phyloP scores from a whole-genome alignment of 2,113 vertebrate genomes.

The Paraplagusia blochii region DNA sequence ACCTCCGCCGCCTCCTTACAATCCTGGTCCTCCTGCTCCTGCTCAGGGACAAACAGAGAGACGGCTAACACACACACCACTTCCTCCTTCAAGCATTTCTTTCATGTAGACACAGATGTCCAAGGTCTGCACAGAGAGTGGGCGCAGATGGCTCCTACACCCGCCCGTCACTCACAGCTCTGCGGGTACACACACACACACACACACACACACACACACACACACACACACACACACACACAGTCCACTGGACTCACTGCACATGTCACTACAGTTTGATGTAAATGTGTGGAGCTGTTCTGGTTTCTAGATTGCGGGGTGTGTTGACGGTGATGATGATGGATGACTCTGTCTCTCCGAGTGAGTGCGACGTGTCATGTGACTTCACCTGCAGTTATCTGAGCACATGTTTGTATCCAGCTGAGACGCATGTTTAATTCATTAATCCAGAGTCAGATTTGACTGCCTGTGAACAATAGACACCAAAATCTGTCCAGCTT shows the following conservation, averaged over 20 bases:
- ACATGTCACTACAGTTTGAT: background rate
- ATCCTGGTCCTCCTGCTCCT: background rate
- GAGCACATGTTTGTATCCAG: conserved; percentile 22
- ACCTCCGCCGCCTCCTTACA: conserved; percentile 17
- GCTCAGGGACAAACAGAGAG: conserved; percentile 16
- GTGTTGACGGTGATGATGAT: conserved; percentile 48
- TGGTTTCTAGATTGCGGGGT: conserved; percentile 9
- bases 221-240: conserved; percentile 30
- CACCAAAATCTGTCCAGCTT: no score
- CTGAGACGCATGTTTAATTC: conserved; percentile 7
- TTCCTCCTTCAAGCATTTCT: conserved; percentile 49
- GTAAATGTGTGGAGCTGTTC: background rate
- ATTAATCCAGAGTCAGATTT: conserved; percentile 3
- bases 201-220: conserved; percentile 26
- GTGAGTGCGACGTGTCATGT: conserved; percentile 18
- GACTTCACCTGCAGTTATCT: conserved; percentile 19
- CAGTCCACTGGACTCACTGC: conserved; percentile 36
- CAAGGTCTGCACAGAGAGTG: conserved; percentile 55
- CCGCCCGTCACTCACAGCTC: conserved; percentile 63
- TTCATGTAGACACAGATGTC: conserved; percentile 70
- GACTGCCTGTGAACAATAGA: no score
- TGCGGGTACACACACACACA: conserved; percentile 33
- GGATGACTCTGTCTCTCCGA: conserved; percentile 36
- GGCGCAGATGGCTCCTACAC: conserved; percentile 69
- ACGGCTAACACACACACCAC: conserved; percentile 37